These are phyloP conservation scores for Andrena chrysosceles DNA, from an alignment of 2,888 invertebrate genomes.

Conservation along the genomic window DNA sequence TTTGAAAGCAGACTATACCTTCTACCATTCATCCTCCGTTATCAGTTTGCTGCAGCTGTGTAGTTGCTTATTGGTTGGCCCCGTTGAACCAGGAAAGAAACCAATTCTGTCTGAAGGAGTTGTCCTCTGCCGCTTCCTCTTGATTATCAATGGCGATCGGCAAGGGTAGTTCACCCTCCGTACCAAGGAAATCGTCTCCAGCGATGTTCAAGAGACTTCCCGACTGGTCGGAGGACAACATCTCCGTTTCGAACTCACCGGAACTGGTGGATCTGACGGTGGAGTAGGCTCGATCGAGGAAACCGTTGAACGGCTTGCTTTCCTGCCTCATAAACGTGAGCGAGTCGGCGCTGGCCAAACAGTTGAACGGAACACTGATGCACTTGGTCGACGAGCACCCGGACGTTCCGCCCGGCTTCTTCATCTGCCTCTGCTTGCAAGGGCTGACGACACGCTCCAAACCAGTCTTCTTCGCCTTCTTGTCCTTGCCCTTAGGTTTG, in stretches of 20 bases:
- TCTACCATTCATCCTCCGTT: not conserved
- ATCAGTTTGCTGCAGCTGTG: not conserved
- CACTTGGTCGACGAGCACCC: not conserved
- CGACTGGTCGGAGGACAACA: accelerated
- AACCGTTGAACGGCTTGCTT: not conserved
- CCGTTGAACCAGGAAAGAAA: conserved; percentile 17
- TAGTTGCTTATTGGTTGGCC: not conserved
- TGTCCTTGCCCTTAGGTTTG: not conserved
- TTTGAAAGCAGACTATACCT: not conserved
- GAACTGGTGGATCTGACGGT: not conserved
- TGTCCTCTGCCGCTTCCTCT: not conserved
- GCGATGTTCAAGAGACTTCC: not conserved
- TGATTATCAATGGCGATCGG: not conserved
- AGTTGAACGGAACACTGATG: not conserved
- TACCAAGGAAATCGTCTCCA: not conserved
- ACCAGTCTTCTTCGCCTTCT: not conserved
- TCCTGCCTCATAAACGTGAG: not conserved
- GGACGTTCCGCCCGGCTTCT: not conserved
- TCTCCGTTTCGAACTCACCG: not conserved
- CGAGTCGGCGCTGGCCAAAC: not conserved
- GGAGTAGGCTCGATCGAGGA: conserved; percentile 38
- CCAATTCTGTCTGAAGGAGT: not conserved
- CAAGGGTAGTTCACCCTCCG: not conserved
- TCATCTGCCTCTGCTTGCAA: conserved; percentile 25
- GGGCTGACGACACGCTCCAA: conserved; percentile 37